Base-by-base conservation (phyloP, 2,797 vertebrate genomes). In the Etheostoma perlongum region DNA sequence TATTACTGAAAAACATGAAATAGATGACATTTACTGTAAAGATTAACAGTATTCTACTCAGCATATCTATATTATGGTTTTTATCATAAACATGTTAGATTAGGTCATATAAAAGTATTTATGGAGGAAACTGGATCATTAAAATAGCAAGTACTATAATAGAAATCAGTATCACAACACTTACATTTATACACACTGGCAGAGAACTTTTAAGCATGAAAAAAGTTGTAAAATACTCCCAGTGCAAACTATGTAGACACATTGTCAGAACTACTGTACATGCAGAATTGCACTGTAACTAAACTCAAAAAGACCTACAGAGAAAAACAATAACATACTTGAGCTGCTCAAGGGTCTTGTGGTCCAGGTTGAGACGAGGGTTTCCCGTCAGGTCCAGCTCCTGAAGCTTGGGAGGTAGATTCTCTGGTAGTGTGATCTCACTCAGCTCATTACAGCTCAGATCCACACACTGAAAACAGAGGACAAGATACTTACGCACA, bases 361-460 rank as follows among this genome's bases (percentile, higher is more conserved):
- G 98, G 90, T 99, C 98, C 78, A 99, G 94, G 85, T 93, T 94
- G 27, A 99, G 95, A 51, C 97, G 96, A n/a, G 97, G 96, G 88
- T 99, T 99, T 88, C 98, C 98, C 14, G 98, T 99, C 87, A 99
- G 93, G 91, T 99, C 98, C 79, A 99, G 95, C 87, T 99, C 98
- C 88, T 99, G 98, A 16, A 99, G 95, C 90, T 98, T 99, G 0
- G 96, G 97, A 82, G 98, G 98, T 89, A 99, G 93, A 90, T 96
- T 99, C 93, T 99, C 98, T 7, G 98, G 97, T 40, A 99, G 91
- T 0, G 95, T 96, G 89, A 99, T 93, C 93, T 99, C 97, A 11
- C 91, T 96, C 79, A 99, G 93, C 83, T 99, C 98, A 8, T 99
- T 99, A 81, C 98, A 99, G 95, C 98, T 98, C 89, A 99, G 95